Evolutionary conservation across 2,797 vertebrate species (phyloP).

Genomic region (Eulemur rubriventer): DNA sequence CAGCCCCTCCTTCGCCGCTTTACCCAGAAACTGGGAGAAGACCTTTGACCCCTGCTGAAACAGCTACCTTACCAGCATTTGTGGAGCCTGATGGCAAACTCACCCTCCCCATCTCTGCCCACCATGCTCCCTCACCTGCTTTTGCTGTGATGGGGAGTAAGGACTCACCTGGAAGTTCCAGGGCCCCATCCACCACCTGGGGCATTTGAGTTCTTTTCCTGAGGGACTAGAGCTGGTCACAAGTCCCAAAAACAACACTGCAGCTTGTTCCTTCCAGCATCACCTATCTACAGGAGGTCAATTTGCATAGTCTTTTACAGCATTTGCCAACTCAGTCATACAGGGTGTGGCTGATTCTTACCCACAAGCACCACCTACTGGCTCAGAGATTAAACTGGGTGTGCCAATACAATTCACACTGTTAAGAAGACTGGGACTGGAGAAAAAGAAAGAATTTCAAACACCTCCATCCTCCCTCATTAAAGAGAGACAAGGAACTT

Average conservation of each 20-base stretch:
- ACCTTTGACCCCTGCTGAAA: not conserved
- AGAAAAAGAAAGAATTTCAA: not conserved
- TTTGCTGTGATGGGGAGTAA: not conserved
- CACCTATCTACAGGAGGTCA: not conserved
- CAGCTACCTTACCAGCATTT: not conserved
- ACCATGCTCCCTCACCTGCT: not conserved
- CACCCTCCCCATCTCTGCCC: not conserved
- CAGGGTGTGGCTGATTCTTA: not conserved
- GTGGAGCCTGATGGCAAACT: not conserved
- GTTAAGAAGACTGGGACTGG: not conserved
- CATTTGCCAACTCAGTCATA: not conserved
- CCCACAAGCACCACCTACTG: not conserved
- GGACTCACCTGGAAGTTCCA: not conserved
- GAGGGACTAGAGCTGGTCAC: not conserved
- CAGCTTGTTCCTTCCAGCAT: not conserved
- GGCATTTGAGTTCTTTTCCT: not conserved
- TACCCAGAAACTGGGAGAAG: not conserved
- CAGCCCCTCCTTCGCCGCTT: not conserved
- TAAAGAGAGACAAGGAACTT: not conserved
- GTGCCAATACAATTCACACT: not conserved
- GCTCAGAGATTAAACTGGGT: not conserved
- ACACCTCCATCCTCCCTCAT: not conserved
- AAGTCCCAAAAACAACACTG: not conserved
- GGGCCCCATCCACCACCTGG: not conserved
- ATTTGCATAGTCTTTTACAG: not conserved